Percentiles rank a stretch among this genome's conserved stretches.
Conservation (phyloP, 2,113 vertebrate genomes). For the Syngnathus scovelli region DNA sequence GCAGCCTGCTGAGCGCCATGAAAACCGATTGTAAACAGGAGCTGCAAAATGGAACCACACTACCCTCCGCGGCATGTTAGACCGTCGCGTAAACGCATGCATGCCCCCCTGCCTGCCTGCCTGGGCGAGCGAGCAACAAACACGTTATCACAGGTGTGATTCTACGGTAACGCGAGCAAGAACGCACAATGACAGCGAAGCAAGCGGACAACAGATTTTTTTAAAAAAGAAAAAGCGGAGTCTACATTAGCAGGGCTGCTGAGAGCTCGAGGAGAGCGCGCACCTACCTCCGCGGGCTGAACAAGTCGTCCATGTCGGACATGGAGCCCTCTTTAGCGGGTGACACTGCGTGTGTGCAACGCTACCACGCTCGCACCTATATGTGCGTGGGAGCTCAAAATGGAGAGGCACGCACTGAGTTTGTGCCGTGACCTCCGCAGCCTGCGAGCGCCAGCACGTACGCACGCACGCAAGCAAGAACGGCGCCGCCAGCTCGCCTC, state of each 20-base stretch:
- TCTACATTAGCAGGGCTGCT: constrained; percentile 15
- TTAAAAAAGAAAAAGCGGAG: constrained; percentile 26
- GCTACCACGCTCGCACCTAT: constrained; percentile 66
- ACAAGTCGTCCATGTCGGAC: constrained; percentile 90
- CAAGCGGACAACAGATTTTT: constrained; percentile 20
- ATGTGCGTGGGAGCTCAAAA: constrained; percentile 83
- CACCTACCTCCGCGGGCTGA: constrained; percentile 96
- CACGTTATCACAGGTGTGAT: constrained; percentile 16
- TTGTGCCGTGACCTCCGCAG: constrained; percentile 99
- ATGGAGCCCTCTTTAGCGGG: constrained; percentile 66
- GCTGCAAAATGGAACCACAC: constrained; percentile 68
- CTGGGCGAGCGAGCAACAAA: background rate
- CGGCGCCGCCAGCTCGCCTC: constrained; percentile 80
- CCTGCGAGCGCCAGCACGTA: constrained; percentile 51
- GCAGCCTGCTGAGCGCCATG: constrained; percentile 51
- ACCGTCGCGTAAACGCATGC: background rate
- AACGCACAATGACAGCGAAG: constrained; percentile 24
- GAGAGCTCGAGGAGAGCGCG: constrained; percentile 56
- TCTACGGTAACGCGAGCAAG: constrained; percentile 13
- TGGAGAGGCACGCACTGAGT: constrained; percentile 97
- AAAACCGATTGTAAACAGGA: constrained; percentile 63
- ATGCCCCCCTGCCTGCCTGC: too few species aligned
- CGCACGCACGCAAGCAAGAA: constrained; percentile 54
- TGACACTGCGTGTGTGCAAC: constrained; percentile 52
- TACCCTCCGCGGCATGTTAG: background rate